Conservation (phyloP, 1,140 invertebrate species). For the Bombus terrestris region DNA sequence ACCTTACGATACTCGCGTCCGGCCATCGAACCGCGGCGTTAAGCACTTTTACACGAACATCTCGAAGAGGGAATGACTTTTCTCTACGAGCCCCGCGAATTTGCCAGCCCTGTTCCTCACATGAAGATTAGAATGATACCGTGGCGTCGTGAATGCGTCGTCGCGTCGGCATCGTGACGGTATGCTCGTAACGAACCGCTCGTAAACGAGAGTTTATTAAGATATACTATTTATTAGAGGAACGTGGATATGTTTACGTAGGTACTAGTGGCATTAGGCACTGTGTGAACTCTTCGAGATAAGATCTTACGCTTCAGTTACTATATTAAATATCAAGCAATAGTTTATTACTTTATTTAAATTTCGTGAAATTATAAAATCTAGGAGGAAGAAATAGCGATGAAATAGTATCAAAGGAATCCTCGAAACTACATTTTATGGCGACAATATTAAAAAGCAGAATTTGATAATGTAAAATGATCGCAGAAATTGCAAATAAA, state of each 20-base stretch:
- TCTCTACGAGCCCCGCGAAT: not conserved
- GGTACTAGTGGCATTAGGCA: not conserved
- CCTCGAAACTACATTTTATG: too few species aligned
- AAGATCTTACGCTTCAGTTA: not conserved
- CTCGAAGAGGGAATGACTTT: not conserved
- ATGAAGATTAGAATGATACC: not conserved
- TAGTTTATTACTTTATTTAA: too few species aligned
- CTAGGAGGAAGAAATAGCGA: too few species aligned
- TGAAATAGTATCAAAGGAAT: too few species aligned
- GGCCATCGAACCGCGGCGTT: not conserved
- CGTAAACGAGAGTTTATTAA: not conserved
- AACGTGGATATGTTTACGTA: not conserved
- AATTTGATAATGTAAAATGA: too few species aligned
- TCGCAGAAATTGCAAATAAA: too few species aligned
- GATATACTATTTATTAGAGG: not conserved
- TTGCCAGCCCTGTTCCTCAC: not conserved
- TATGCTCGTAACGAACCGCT: too few species aligned
- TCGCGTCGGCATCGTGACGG: not conserved
- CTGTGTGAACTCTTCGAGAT: not conserved
- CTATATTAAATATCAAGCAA: too few species aligned
- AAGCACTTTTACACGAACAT: too few species aligned
- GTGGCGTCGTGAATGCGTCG: not conserved
- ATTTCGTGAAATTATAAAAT: too few species aligned
- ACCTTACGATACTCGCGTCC: conserved; percentile 9
- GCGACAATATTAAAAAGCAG: too few species aligned